Conservation (phyloP, 2,113 vertebrate species). For the Oryzias javanicus region DNA sequence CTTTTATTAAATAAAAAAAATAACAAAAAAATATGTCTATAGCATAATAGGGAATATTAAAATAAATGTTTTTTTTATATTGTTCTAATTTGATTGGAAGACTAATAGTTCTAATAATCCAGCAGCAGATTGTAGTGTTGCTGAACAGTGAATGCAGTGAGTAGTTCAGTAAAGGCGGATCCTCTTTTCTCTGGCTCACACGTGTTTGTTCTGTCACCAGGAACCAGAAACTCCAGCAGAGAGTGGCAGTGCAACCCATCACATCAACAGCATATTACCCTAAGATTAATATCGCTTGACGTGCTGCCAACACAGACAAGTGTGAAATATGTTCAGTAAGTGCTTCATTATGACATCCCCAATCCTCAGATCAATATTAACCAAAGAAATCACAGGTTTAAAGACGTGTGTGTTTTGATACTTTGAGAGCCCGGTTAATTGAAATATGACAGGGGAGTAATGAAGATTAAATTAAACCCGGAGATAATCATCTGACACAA, state of each 20-base stretch:
- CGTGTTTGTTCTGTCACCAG: slow-evolving; percentile 55
- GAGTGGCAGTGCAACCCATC: slow-evolving; percentile 67
- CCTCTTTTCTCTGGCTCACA: slow-evolving; percentile 50
- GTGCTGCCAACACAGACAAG: slow-evolving; percentile 68
- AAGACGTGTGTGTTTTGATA: slow-evolving; percentile 82
- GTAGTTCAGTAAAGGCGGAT: slow-evolving; percentile 62
- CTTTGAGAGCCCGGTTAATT: slow-evolving; percentile 87
- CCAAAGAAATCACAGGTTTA: slow-evolving; percentile 85
- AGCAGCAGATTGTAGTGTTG: slow-evolving; percentile 20
- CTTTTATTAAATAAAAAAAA: too few species aligned
- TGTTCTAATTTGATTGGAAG: background rate
- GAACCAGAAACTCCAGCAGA: slow-evolving; percentile 63
- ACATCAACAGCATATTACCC: slow-evolving; percentile 76
- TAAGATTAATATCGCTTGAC: slow-evolving; percentile 78
- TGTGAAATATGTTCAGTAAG: slow-evolving; percentile 86
- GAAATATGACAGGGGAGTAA: slow-evolving; percentile 90
- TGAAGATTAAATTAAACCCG: slow-evolving; percentile 91
- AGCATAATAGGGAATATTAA: background rate
- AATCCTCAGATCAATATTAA: slow-evolving; percentile 88
- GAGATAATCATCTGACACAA: slow-evolving; percentile 90
- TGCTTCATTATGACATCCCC: slow-evolving; percentile 96
- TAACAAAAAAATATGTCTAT: too few species aligned
- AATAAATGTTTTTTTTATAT: background rate
- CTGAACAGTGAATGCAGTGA: slow-evolving; percentile 40
- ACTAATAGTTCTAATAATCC: background rate